Evolutionary conservation across 2,797 vertebrate species (phyloP).

Genomic region (Pseudochirops cupreus): DNA sequence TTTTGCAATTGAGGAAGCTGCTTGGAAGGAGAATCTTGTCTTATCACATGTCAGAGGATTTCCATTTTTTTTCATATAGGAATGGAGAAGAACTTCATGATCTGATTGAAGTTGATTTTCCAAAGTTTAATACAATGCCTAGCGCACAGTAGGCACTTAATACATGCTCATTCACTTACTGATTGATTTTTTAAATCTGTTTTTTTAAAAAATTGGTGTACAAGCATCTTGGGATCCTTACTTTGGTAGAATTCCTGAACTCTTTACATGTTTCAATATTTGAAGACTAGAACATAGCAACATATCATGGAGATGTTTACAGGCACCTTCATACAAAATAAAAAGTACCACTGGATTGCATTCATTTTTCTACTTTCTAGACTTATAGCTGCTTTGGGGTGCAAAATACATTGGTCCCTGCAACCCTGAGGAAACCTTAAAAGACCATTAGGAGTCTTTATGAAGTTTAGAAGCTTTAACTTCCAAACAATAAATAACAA

Average conservation of each 20-base stretch:
- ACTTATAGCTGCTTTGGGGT: not conserved
- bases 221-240: not conserved
- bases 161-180: not conserved
- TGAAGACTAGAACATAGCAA: not conserved
- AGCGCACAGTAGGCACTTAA: not conserved
- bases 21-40: not conserved
- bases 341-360: not conserved
- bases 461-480: not conserved
- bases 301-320: not conserved
- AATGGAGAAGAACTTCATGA: not conserved
- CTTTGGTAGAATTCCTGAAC: not conserved
- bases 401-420: not conserved
- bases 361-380: not conserved
- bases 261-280: constrained; percentile 2
- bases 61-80: constrained; percentile 11
- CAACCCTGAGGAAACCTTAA: not conserved
- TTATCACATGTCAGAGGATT: not conserved
- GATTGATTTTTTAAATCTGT: not conserved
- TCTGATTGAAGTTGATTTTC: constrained; percentile 5
- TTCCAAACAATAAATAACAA: not conserved
- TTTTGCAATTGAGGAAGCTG: not conserved
- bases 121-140: not conserved
- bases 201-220: not conserved
- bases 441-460: not conserved
- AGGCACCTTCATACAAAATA: not conserved